A percentile compares a stretch with the other conserved stretches of the same genome.
Conservation (phyloP, 2,113 vertebrate genomes). For the Falco punctatus region DNA sequence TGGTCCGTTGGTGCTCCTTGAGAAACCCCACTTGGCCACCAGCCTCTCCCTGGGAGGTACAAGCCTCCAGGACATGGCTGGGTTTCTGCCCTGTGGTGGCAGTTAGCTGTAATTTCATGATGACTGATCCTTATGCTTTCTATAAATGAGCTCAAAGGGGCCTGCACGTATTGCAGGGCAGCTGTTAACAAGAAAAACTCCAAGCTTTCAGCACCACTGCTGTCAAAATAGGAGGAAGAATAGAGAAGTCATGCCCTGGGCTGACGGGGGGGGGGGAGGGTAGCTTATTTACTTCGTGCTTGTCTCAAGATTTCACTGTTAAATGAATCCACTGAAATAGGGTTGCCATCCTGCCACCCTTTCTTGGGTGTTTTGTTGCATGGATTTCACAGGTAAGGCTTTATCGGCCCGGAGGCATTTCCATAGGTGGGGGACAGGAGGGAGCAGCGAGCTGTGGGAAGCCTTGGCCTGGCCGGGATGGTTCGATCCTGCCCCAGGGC, state of each 20-base stretch:
- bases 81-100: not conserved
- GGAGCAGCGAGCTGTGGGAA: not conserved
- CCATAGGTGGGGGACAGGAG: accelerated
- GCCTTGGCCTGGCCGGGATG: accelerated
- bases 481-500: not conserved
- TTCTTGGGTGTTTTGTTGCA: not conserved
- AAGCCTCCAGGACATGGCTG: not conserved
- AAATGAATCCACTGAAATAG: not conserved
- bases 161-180: not conserved
- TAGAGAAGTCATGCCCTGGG: not conserved
- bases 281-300: not conserved
- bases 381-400: not conserved
- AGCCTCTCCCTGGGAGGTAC: not conserved
- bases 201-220: not conserved
- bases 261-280: not conserved
- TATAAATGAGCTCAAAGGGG: not conserved
- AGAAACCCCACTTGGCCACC: not conserved
- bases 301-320: not conserved
- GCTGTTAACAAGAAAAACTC: not conserved
- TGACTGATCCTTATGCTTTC: not conserved
- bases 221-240: not conserved
- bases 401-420: not conserved
- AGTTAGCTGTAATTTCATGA: not conserved
- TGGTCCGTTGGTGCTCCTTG: not conserved
- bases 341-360: not conserved